phyloP scores from a whole-genome alignment of 2,888 invertebrate species.

The Alentia gelatinosa region DNA sequence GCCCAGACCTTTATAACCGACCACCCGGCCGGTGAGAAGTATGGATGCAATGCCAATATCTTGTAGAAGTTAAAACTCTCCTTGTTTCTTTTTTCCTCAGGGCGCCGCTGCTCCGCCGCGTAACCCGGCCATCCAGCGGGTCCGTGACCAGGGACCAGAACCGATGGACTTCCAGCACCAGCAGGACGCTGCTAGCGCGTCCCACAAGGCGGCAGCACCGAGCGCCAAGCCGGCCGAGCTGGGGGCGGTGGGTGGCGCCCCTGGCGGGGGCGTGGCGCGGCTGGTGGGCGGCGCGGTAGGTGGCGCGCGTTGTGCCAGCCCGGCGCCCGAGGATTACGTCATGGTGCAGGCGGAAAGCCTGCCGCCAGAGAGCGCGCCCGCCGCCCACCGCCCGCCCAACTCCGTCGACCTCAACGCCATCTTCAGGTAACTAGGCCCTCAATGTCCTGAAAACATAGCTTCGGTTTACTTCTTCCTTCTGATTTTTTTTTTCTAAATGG shows the following conservation, averaged over 20 bases:
- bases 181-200: neutral
- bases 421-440: constrained; percentile 60
- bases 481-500: too few relatives aligned
- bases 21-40: too few relatives aligned
- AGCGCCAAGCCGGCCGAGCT: neutral
- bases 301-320: neutral
- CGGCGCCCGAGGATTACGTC: constrained; percentile 74
- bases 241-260: constrained; percentile 61
- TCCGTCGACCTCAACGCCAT: constrained; percentile 62
- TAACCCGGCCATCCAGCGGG: constrained; percentile 49
- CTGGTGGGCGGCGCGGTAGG: neutral
- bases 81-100: neutral
- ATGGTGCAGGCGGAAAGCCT: constrained; percentile 74
- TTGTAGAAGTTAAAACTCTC: too few relatives aligned
- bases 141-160: constrained; percentile 24
- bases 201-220: neutral
- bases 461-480: too few relatives aligned
- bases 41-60: too few relatives aligned
- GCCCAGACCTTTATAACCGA: too few relatives aligned
- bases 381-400: constrained; percentile 45
- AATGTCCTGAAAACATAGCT: too few relatives aligned
- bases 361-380: constrained; percentile 25
- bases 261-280: constrained; percentile 60
- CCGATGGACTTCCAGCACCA: constrained; percentile 52
- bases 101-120: neutral